Conservation (phyloP, 2,888 invertebrate species). For the Drosophila stalkeri region DNA sequence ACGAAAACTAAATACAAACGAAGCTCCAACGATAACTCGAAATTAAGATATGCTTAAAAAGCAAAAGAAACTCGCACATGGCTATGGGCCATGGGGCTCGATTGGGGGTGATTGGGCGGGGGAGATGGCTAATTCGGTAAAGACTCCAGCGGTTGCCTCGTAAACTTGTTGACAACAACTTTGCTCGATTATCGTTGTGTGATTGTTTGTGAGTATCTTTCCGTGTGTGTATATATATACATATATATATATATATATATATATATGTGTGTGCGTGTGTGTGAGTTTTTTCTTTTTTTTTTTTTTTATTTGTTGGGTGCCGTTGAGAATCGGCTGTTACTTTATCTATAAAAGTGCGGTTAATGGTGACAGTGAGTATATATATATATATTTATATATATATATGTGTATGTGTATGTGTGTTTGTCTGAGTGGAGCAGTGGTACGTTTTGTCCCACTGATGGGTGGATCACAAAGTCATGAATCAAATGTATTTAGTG, state of each 20-base stretch:
- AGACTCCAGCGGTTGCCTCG: slow-evolving; percentile 40
- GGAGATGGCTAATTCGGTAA: slow-evolving; percentile 37
- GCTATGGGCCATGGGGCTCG: slow-evolving; percentile 28
- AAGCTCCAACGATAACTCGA: slow-evolving; percentile 61
- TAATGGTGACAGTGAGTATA: slow-evolving; percentile 17
- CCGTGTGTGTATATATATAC: slow-evolving; percentile 24
- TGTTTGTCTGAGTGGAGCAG: background rate
- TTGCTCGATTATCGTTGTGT: slow-evolving; percentile 55
- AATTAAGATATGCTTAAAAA: slow-evolving; percentile 80
- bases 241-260: slow-evolving; percentile 10
- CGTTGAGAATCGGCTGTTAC: slow-evolving; percentile 73
- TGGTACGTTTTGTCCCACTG: slow-evolving; percentile 21
- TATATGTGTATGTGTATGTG: background rate
- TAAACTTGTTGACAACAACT: slow-evolving; percentile 80
- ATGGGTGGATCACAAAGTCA: slow-evolving; percentile 38
- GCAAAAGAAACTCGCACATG: slow-evolving; percentile 65
- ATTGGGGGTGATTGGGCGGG: slow-evolving; percentile 36
- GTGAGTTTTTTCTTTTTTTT: background rate
- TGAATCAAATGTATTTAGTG: slow-evolving; percentile 19
- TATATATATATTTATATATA: slow-evolving; percentile 1
- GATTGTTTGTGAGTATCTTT: slow-evolving; percentile 19
- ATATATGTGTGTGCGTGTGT: slow-evolving; percentile 12
- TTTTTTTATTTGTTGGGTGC: slow-evolving; percentile 36
- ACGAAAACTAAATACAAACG: slow-evolving; percentile 65
- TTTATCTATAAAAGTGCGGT: slow-evolving; percentile 71